phyloP scores from a whole-genome alignment of 2,888 invertebrate species.

The Tiliacea citrago region DNA sequence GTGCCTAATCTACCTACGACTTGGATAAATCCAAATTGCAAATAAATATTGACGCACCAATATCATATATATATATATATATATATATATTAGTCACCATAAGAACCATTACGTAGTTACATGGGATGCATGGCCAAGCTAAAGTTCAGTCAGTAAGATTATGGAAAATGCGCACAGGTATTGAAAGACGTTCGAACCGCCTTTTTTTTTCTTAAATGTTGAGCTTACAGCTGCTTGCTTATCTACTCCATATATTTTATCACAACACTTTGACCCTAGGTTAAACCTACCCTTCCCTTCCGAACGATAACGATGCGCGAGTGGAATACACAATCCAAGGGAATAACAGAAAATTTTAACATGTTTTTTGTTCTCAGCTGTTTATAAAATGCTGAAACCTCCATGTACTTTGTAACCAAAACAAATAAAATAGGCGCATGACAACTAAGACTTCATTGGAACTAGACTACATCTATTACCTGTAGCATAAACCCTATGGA shows the following conservation, averaged over 20 bases:
- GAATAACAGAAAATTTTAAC: background rate
- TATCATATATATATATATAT: too few relatives aligned
- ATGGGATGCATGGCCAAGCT: background rate
- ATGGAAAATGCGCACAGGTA: background rate
- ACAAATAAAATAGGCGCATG: too few relatives aligned
- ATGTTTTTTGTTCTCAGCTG: too few relatives aligned
- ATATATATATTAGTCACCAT: too few relatives aligned
- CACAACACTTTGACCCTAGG: background rate
- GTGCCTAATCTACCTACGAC: background rate
- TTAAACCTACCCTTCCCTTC: constrained; percentile 1
- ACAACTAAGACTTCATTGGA: too few relatives aligned
- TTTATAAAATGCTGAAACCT: background rate
- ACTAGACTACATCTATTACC: too few relatives aligned
- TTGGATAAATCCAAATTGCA: background rate
- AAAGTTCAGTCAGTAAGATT: background rate
- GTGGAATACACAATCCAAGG: background rate
- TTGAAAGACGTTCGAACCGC: background rate
- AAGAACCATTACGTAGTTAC: background rate
- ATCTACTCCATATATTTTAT: constrained; percentile 12
- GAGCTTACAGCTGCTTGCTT: constrained; percentile 5
- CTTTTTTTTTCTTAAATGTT: background rate
- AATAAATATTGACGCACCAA: background rate
- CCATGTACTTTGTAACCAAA: background rate
- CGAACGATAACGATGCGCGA: background rate
- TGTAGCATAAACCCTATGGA: too few relatives aligned